Conservation (phyloP, 2,113 vertebrate genomes). For the human region GRCh38 chr2:211908001-211908500, state of each 20-base stretch:
- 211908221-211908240: neutral
- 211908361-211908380: neutral
- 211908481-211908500: conserved; percentile 46
- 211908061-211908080: neutral
- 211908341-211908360: neutral
- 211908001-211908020: neutral
- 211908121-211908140: neutral
- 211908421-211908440: conserved; percentile 56
- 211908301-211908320: neutral
- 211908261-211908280: neutral
- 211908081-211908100: neutral
- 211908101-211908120: fast-evolving
- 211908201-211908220: neutral
- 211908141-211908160: neutral
- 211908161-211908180: neutral
- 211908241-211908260: neutral
- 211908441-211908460: conserved; percentile 39
- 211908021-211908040: neutral
- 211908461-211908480: conserved; percentile 67
- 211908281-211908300: conserved; percentile 29
- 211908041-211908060: neutral
- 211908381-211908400: conserved; percentile 54
- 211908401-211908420: conserved; percentile 31
- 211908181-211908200: neutral
- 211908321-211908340: neutral